phyloP scores from a whole-genome alignment of 2,888 invertebrate species.

The Nebria brevicollis region DNA sequence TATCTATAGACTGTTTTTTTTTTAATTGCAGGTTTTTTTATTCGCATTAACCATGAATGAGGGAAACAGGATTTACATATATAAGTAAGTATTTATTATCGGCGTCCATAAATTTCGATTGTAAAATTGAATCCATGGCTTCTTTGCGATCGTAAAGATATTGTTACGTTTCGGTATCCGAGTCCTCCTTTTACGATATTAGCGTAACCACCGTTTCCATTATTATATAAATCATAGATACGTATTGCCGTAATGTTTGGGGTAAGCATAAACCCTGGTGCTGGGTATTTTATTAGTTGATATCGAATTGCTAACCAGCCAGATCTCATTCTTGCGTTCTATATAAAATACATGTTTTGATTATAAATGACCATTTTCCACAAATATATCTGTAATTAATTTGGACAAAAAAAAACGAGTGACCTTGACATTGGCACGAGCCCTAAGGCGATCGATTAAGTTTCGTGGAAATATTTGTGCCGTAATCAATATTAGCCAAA shows the following conservation, averaged over 20 bases:
- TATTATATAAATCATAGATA: slow-evolving; percentile 13
- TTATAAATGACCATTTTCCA: no score
- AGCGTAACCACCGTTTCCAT: slow-evolving; percentile 51
- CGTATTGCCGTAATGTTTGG: slow-evolving; percentile 19
- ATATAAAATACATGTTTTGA: no score
- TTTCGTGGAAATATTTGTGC: neutral
- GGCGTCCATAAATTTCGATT: slow-evolving; percentile 55
- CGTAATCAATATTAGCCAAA: no score
- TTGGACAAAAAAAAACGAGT: neutral
- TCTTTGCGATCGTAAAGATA: slow-evolving; percentile 56
- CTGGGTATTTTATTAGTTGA: slow-evolving; percentile 24
- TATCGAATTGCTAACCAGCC: slow-evolving; percentile 24
- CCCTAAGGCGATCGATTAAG: neutral
- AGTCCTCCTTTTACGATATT: slow-evolving; percentile 57
- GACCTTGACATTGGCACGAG: neutral
- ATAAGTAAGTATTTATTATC: slow-evolving; percentile 10
- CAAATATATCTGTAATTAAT: neutral
- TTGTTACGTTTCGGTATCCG: slow-evolving; percentile 54
- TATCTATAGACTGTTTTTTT: neutral
- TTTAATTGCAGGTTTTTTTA: no score
- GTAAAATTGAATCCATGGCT: slow-evolving; percentile 58
- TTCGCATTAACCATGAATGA: no score
- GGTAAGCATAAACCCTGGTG: neutral
- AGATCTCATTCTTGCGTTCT: neutral
- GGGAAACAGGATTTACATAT: no score